Base-by-base conservation (phyloP, 2,888 invertebrate genomes). In the Baccha elongata region DNA sequence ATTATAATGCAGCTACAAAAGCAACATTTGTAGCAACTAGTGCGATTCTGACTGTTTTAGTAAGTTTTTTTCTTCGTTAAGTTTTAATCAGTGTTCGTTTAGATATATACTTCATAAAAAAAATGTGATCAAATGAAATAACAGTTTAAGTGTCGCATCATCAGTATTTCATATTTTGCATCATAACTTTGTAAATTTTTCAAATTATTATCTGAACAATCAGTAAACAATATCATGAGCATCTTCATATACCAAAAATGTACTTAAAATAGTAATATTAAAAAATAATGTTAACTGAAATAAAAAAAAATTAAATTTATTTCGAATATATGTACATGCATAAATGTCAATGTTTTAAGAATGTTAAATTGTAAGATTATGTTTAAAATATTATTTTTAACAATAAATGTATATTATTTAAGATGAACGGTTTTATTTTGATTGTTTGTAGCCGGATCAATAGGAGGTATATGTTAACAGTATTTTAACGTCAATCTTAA, bases 201-300 rank as follows among this genome's bases (percentile, higher is more conserved):
- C 37, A 35, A 48, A 48, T 17, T 52, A 8, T n/a, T 17, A 32
- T 26, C 8, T 17, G 21, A 58, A 32, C 19, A 42, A 62, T 1
- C 29, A 17, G 17, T 26, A 26, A 48, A 44, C 26, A 15, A 44
- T 62, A 23, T 55, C 40, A 35, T 21, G 32, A 19, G 32, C 67
- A 76, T 58, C 42, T 69, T 68, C 83, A 68, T 62, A 83, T 83
- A 83, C 83, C 83, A 83, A 83, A 83, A 78, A 83, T 44, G 44
- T 60, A 60, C 17, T 60, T 42, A 60, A 60, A 60, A 42, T 29
- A 60, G 17, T 60, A 6, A n/a, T 21, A 21, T 37, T 13, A 23
- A 23, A 55, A 23, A 53, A n/a, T 32, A 58, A 58, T 26, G 0
- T 6, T 13, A n/a, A 35, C 21, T 4, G 42, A 60, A 40, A 55